These are phyloP conservation scores for Phyto melanocephala DNA, from an alignment of 2,888 invertebrate species.

Conservation along the genomic window DNA sequence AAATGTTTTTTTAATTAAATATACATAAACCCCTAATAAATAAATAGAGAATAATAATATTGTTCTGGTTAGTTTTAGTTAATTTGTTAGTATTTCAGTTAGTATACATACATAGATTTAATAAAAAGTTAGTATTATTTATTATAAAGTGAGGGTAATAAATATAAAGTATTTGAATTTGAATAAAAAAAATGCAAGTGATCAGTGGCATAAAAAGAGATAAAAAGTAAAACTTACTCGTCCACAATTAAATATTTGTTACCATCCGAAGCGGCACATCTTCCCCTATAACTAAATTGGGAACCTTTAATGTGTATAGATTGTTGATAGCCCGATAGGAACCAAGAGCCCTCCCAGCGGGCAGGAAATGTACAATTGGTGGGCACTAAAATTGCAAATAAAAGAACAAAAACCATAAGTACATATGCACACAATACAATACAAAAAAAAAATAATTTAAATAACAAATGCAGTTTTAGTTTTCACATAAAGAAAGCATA, in stretches of 20 bases:
- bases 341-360: constrained; percentile 93
- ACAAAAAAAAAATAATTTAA: constrained; percentile 5
- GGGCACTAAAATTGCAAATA: constrained; percentile 70
- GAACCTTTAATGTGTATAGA: constrained; percentile 90
- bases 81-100: neutral
- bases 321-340: constrained; percentile 92
- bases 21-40: too few relatives aligned
- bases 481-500: constrained; percentile 39
- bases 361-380: constrained; percentile 89
- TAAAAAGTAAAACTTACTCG: constrained; percentile 84
- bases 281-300: constrained; percentile 90
- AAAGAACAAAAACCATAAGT: neutral
- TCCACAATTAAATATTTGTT: constrained; percentile 93
- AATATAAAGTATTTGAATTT: neutral
- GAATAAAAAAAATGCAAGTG: neutral
- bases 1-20: neutral
- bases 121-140: too few relatives aligned
- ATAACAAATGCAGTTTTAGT: constrained; percentile 26
- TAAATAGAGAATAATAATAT: neutral
- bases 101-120: neutral
- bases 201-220: neutral
- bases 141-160: neutral
- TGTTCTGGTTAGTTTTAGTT: neutral
- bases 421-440: neutral
- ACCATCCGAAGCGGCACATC: constrained; percentile 90